phyloP scores from a whole-genome alignment of 2,113 vertebrate species.

The Dicentrarchus labrax region DNA sequence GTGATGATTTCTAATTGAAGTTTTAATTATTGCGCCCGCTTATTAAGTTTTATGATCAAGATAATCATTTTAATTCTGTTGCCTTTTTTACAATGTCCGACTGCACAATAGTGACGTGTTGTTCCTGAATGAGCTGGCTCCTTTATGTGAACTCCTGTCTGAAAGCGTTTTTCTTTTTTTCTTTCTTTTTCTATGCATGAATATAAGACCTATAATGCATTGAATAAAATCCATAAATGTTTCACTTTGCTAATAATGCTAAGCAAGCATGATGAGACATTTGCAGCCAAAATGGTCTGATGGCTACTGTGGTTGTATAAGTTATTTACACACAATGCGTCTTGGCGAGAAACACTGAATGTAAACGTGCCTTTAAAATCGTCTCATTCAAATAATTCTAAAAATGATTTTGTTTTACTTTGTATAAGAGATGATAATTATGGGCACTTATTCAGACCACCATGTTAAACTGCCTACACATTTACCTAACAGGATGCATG shows the following conservation, averaged over 20 bases:
- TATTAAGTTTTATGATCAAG: constrained; percentile 8
- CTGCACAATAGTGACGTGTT: no score
- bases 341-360: not conserved
- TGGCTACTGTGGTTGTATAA: not conserved
- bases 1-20: constrained; percentile 28
- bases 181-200: no score
- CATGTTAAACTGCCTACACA: not conserved
- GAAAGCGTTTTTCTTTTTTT: no score
- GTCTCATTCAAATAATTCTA: no score
- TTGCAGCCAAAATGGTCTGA: not conserved
- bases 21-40: not conserved
- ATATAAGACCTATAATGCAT: no score
- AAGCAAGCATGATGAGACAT: no score
- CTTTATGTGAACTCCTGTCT: no score
- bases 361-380: not conserved
- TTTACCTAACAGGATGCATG: not conserved
- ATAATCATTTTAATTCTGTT: constrained; percentile 16
- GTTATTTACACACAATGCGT: not conserved
- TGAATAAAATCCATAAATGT: no score
- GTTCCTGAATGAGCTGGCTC: no score
- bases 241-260: no score
- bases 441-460: not conserved
- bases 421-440: not conserved
- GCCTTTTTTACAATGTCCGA: not conserved
- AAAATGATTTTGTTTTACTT: not conserved